Evolutionary conservation across 2,888 invertebrate genomes (phyloP), one percentile per base, ranked within the genome.

Genomic region (Portevinia maculata): DNA sequence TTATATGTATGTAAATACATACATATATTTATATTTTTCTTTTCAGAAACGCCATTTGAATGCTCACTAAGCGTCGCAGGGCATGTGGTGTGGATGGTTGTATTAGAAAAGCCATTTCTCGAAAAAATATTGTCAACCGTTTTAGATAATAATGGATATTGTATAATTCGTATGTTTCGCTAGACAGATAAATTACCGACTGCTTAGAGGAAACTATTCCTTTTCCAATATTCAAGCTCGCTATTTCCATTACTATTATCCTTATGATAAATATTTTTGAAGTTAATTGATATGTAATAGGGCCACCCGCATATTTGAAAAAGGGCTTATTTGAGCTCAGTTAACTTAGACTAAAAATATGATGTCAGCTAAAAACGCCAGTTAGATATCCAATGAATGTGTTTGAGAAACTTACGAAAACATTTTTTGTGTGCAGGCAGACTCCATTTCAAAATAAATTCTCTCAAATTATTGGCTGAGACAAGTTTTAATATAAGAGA

Each of bases 71-170:
- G 64, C 64, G 39, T 41, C 50, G 64, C 32, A n/a, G n/a, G 64
- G 57, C 57, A 74, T 74, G 64, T 30, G 21, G 41, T 57, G 64
- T 73, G 57, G 64, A 74, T 74, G 57, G n/a, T n/a, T n/a, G n/a
- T 50, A 50, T 65, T 65, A 30, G 57, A 64, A 50, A 57, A 74
- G 50, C 64, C 55, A 64, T 73, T 73, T 64, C 39, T 7, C 6
- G 1, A 15, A 39, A 6, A 13, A 39, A 64, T 74, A 64, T 65
- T 74, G 64, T 57, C 73, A 74, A 74, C 57, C 64, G 55, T 48
- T 64, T 57, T 32, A 19, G 57, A 73, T 73, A 64, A 64, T 73
- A 46, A 64, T 71, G n/a, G n/a, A n/a, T n/a, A n/a, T n/a, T n/a
- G n/a, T n/a, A n/a, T 53, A 34, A 17, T 48, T 17, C 17, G 34